Conservation (phyloP, 1,140 invertebrate genomes). For the Trissolcus basalis region DNA sequence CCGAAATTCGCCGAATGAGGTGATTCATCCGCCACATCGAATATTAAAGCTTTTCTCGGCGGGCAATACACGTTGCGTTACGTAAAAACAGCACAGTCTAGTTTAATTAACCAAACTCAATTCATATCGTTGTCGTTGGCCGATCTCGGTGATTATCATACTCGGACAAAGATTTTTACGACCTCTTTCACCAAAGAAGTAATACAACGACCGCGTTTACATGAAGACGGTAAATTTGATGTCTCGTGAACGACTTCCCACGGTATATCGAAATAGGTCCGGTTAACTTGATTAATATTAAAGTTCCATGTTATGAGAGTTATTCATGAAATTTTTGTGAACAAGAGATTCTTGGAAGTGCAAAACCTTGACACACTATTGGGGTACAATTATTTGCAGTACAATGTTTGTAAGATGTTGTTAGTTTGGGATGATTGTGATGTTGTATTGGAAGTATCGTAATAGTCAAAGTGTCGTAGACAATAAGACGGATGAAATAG, state of each 20-base stretch:
- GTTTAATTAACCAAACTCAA: slow-evolving; percentile 52
- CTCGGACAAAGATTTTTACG: slow-evolving; percentile 66
- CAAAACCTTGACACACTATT: no score
- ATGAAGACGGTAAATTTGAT: slow-evolving; percentile 53
- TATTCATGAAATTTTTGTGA: no score
- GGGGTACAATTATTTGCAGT: no score
- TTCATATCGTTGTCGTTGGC: slow-evolving; percentile 57
- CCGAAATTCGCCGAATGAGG: slow-evolving; percentile 37
- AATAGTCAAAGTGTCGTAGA: slow-evolving; percentile 16
- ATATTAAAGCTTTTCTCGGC: slow-evolving; percentile 38
- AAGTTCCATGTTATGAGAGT: slow-evolving; percentile 45
- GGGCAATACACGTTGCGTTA: slow-evolving; percentile 12
- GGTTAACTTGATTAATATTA: slow-evolving; percentile 65
- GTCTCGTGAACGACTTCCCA: slow-evolving; percentile 72
- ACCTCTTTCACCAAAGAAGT: slow-evolving; percentile 57
- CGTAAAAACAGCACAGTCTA: slow-evolving; percentile 40
- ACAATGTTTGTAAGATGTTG: no score
- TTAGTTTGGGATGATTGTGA: slow-evolving; percentile 10
- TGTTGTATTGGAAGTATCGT: slow-evolving; percentile 16
- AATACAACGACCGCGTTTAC: slow-evolving; percentile 50
- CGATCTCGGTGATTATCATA: slow-evolving; percentile 73
- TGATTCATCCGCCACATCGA: slow-evolving; percentile 42
- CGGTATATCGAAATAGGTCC: slow-evolving; percentile 61
- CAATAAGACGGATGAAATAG: slow-evolving; percentile 16
- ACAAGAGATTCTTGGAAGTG: no score